Percentiles rank a stretch among this genome's conserved stretches.
Conservation (phyloP, 2,113 vertebrate genomes). For the Burhinus oedicnemus region DNA sequence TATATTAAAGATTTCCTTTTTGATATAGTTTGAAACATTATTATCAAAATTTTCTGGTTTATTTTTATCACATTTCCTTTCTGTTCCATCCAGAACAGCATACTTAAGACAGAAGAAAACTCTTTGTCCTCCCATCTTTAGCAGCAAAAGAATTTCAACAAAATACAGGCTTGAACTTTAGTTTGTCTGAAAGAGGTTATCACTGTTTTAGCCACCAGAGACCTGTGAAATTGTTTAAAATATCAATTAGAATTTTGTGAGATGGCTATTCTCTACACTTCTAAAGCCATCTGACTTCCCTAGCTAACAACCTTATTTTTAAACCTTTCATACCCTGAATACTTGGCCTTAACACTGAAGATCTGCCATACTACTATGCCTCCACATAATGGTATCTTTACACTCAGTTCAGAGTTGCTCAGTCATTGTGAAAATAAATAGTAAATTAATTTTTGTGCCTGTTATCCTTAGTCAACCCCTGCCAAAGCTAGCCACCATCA, state of each 20-base stretch:
- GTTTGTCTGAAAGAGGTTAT: neutral
- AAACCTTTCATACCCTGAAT: neutral
- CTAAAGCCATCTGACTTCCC: neutral
- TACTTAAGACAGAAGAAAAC: neutral
- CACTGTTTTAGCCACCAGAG: neutral
- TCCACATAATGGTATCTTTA: neutral
- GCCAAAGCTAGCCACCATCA: neutral
- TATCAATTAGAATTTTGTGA: neutral
- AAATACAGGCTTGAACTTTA: neutral
- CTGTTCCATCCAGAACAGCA: neutral
- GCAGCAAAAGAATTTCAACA: neutral
- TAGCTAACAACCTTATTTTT: neutral
- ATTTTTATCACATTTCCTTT: neutral
- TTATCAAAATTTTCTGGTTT: neutral
- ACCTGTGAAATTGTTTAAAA: neutral
- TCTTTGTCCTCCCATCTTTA: neutral
- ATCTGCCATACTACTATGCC: neutral
- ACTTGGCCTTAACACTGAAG: neutral
- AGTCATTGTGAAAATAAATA: neutral
- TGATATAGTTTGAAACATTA: neutral
- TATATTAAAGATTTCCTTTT: neutral
- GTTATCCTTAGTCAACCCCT: neutral
- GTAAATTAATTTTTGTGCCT: neutral
- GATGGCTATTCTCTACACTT: neutral
- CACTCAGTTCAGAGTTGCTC: neutral